Conservation (phyloP, 2,113 vertebrate species). For the Bothrops jararaca region DNA sequence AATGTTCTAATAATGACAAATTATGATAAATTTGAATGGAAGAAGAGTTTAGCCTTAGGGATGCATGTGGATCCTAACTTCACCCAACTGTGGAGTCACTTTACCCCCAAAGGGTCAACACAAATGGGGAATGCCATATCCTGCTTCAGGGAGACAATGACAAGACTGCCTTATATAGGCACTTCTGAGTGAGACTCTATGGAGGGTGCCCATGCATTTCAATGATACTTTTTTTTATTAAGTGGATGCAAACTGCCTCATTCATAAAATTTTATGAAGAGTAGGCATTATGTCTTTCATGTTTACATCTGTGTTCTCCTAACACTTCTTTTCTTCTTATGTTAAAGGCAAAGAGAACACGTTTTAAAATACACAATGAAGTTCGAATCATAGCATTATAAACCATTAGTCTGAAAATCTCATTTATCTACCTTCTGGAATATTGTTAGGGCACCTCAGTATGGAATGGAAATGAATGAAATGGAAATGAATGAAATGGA, state of each 20-base stretch:
- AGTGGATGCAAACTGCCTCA: background rate
- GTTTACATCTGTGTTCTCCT: background rate
- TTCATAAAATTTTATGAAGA: background rate
- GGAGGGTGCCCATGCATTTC: background rate
- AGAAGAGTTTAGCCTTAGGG: background rate
- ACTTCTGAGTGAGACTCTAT: background rate
- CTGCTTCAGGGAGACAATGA: background rate
- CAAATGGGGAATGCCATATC: background rate
- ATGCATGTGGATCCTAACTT: background rate
- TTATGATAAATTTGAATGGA: no score
- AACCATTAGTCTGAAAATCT: background rate
- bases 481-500: background rate
- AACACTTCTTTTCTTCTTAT: background rate
- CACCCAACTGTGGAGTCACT: background rate
- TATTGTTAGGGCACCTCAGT: background rate
- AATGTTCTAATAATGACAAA: background rate
- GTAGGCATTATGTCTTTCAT: background rate
- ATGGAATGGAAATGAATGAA: background rate
- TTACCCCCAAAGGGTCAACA: background rate
- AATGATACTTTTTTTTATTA: background rate
- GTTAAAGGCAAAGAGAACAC: background rate
- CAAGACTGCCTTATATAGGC: background rate
- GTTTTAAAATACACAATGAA: background rate
- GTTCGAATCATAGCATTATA: background rate
- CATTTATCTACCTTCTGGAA: background rate